Evolutionary conservation across 2,888 invertebrate species (phyloP).

Genomic region (Trachelus troglodyta): DNA sequence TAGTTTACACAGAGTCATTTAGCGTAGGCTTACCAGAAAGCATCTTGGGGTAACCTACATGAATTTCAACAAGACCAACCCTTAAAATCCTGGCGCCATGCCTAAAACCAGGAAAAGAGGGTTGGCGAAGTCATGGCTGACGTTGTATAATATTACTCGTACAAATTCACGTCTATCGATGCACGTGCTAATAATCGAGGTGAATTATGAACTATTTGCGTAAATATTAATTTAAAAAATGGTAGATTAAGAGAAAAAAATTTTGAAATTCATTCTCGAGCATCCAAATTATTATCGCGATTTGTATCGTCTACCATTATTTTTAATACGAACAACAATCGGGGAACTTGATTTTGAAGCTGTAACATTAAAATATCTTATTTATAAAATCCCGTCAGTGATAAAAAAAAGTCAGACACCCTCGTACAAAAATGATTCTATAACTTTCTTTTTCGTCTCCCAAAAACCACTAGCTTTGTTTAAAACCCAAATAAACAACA

Average conservation of each 20-base stretch:
- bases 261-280: no score
- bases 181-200: no score
- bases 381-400: neutral
- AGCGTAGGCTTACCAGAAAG: constrained; percentile 20
- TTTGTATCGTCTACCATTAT: no score
- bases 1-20: constrained; percentile 24
- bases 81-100: neutral
- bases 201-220: no score
- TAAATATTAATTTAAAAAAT: no score
- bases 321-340: no score
- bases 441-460: neutral
- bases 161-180: neutral
- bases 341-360: no score
- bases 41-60: constrained; percentile 13
- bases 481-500: no score
- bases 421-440: neutral
- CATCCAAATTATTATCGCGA: no score
- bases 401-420: neutral
- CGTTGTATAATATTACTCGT: neutral
- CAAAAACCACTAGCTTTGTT: no score
- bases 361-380: no score
- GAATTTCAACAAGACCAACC: constrained; percentile 14
- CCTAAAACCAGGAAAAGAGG: neutral
- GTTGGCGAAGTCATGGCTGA: neutral
- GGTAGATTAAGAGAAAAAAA: no score